Evolutionary conservation across 1,140 invertebrate genomes (phyloP).

Genomic region (Nasonia giraulti): DNA sequence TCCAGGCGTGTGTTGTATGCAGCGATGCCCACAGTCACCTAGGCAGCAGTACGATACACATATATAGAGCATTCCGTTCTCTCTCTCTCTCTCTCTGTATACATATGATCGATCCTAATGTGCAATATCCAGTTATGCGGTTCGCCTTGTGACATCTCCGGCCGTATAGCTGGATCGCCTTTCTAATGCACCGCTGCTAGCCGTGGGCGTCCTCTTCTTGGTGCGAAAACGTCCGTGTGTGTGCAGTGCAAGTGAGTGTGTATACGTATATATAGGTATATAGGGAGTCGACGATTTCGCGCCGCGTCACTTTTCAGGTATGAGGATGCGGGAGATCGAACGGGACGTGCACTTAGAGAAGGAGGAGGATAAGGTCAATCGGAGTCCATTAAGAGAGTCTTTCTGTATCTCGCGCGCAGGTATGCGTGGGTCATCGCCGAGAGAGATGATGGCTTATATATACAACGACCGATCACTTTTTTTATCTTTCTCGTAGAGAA

Average conservation of each 20-base stretch:
- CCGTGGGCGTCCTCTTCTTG: constrained; percentile 7
- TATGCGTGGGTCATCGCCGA: background rate
- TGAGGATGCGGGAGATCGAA: background rate
- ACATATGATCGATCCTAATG: constrained; percentile 16
- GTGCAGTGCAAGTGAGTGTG: too few species aligned
- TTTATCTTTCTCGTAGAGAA: too few species aligned
- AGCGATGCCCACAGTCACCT: background rate
- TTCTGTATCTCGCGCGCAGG: background rate
- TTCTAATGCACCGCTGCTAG: constrained; percentile 64
- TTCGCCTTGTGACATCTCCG: constrained; percentile 72
- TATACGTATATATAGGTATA: background rate
- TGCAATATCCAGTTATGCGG: constrained; percentile 59
- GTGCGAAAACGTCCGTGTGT: background rate
- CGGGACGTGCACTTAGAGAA: background rate
- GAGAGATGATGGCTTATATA: background rate
- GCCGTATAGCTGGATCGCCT: constrained; percentile 57
- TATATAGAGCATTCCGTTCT: background rate
- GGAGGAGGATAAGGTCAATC: background rate
- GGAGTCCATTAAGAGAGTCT: background rate
- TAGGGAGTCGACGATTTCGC: background rate
- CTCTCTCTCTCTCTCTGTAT: background rate
- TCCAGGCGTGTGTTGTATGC: background rate
- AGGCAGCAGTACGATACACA: too few species aligned
- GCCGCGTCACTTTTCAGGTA: background rate
- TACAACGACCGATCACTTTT: background rate